These are phyloP conservation scores for Phymorhynchus buccinoides DNA, from an alignment of 1,140 invertebrate species.

Conservation along the genomic window DNA sequence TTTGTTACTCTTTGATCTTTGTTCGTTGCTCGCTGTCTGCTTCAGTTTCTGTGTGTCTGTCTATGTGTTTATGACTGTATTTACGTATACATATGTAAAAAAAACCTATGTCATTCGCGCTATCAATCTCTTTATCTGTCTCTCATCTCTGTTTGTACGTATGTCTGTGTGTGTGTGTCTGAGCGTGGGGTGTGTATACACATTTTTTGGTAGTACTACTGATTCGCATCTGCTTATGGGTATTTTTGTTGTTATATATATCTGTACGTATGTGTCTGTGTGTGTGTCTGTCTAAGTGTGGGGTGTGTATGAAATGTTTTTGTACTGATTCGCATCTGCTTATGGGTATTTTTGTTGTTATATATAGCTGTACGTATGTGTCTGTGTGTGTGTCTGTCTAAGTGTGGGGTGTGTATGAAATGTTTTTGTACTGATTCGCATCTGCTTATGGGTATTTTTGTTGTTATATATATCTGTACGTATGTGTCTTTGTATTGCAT, in stretches of 20 bases:
- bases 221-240: neutral
- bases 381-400: conserved; percentile 27
- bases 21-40: neutral
- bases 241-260: neutral
- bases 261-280: neutral
- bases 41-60: neutral
- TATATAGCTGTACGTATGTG: neutral
- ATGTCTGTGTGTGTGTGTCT: conserved; percentile 22
- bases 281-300: neutral
- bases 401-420: neutral
- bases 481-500: neutral
- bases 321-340: neutral
- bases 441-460: neutral
- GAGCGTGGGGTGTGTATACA: conserved; percentile 13
- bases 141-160: neutral
- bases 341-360: neutral
- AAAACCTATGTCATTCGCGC: too few species aligned
- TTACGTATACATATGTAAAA: neutral
- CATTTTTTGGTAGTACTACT: neutral
- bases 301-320: neutral
- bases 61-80: neutral
- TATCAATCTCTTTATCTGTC: too few species aligned
- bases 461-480: neutral
- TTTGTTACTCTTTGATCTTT: too few species aligned
- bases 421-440: neutral